Evolutionary conservation across 2,888 invertebrate genomes (phyloP).

Genomic region (Dolomedes plantarius): DNA sequence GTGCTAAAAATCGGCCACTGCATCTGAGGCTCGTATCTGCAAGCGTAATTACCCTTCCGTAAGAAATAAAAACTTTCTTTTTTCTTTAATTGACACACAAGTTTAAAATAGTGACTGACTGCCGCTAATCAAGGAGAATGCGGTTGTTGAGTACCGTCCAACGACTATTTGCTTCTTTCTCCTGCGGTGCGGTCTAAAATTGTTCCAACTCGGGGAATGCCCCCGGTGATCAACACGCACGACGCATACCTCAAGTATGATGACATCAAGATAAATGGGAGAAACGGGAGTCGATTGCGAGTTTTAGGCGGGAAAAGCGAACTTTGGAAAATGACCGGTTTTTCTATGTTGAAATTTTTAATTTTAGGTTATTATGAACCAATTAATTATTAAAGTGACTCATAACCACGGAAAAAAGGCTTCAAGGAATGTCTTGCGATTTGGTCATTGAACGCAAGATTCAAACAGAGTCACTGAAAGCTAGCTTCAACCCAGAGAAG

Average conservation of each 20-base stretch:
- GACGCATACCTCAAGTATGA: slow-evolving; percentile 40
- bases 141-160: slow-evolving; percentile 54
- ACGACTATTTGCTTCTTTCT: slow-evolving; percentile 17
- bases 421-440: too few relatives aligned
- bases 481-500: too few relatives aligned
- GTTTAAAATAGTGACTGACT: slow-evolving; percentile 70
- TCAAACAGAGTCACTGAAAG: too few relatives aligned
- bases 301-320: background rate
- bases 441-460: too few relatives aligned
- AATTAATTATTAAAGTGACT: too few relatives aligned
- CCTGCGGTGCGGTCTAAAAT: slow-evolving; percentile 40
- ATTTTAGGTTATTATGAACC: too few relatives aligned
- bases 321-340: too few relatives aligned
- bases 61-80: slow-evolving; percentile 22
- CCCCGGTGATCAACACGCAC: slow-evolving; percentile 38
- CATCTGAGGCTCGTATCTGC: background rate
- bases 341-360: too few relatives aligned
- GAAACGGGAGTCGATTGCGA: background rate
- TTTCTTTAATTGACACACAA: slow-evolving; percentile 57
- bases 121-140: slow-evolving; percentile 64
- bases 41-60: slow-evolving; percentile 27
- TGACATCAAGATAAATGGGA: slow-evolving; percentile 1
- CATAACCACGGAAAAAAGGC: too few relatives aligned
- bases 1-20: too few relatives aligned
- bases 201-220: slow-evolving; percentile 55